phyloP scores from a whole-genome alignment of 2,888 invertebrate genomes.

The Anthophora plumipes region DNA sequence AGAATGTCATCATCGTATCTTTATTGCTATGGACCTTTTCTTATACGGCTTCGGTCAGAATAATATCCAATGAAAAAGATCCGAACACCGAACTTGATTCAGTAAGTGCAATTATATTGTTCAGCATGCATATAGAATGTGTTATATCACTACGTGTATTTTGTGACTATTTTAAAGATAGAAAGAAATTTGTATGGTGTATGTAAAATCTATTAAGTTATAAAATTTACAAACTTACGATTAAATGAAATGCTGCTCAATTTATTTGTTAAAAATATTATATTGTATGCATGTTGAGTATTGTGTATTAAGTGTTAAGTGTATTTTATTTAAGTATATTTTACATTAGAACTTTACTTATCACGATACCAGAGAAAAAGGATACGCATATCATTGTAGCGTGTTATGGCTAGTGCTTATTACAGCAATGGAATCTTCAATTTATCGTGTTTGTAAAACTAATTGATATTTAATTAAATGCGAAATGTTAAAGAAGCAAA shows the following conservation, averaged over 20 bases:
- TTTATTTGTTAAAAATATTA: too few relatives aligned
- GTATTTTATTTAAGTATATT: too few relatives aligned
- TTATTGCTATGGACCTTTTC: slow-evolving; percentile 7
- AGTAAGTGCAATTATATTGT: slow-evolving; percentile 24
- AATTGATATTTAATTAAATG: neutral
- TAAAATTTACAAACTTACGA: too few relatives aligned
- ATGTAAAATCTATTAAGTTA: too few relatives aligned
- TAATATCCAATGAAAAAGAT: too few relatives aligned
- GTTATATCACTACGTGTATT: too few relatives aligned
- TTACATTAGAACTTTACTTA: neutral
- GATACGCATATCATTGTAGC: neutral
- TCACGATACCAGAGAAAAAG: neutral
- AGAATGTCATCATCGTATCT: neutral
- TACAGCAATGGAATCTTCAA: neutral
- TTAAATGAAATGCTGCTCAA: too few relatives aligned
- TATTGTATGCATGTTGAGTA: too few relatives aligned
- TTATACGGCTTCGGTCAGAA: neutral
- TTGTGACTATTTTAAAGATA: too few relatives aligned
- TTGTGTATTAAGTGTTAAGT: too few relatives aligned
- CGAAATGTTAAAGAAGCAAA: neutral
- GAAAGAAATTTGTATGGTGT: too few relatives aligned
- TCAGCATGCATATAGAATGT: too few relatives aligned
- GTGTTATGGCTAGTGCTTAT: neutral
- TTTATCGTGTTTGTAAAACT: neutral
- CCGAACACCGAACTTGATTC: slow-evolving; percentile 22